Evolutionary conservation across 92 coral and sea anemone species (phyloP).

Genomic region (Heteractis magnifica): DNA sequence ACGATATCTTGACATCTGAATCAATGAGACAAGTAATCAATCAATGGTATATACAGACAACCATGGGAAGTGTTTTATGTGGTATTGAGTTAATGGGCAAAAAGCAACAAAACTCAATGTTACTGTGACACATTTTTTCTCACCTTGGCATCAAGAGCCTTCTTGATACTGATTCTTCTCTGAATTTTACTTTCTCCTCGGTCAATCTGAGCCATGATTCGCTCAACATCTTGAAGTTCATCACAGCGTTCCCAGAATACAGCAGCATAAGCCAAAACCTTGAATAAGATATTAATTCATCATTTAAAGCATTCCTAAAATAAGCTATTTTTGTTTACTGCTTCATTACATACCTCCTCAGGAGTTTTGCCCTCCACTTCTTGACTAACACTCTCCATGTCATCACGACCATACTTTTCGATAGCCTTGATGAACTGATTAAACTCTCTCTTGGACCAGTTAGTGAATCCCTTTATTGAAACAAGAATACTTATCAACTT

Average conservation of each 20-base stretch:
- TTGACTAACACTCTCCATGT: slow-evolving; percentile 89
- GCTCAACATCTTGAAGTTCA: slow-evolving; percentile 90
- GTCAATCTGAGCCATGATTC: slow-evolving; percentile 97
- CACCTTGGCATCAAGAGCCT: slow-evolving; percentile 99
- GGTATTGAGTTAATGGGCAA: too few relatives aligned
- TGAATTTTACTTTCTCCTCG: slow-evolving; percentile 98
- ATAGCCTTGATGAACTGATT: slow-evolving; percentile 96
- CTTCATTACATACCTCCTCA: slow-evolving; percentile 60
- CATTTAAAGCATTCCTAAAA: not conserved
- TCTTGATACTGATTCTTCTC: slow-evolving; percentile 93
- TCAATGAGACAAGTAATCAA: not conserved
- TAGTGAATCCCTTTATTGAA: slow-evolving; percentile 77
- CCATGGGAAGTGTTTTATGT: too few relatives aligned
- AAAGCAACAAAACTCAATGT: too few relatives aligned
- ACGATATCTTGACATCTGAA: slow-evolving; percentile 98
- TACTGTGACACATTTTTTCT: not conserved
- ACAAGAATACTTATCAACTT: not conserved
- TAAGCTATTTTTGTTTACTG: not conserved
- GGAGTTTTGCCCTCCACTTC: slow-evolving; percentile 97
- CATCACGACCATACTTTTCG: slow-evolving; percentile 96
- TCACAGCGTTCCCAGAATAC: slow-evolving; percentile 99
- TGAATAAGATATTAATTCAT: not conserved
- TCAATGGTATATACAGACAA: not conserved
- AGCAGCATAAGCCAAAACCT: slow-evolving; percentile 80
- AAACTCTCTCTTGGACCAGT: slow-evolving; percentile 98